Base-by-base conservation (phyloP, 2,113 vertebrate species). In the Oryzias woworae region DNA sequence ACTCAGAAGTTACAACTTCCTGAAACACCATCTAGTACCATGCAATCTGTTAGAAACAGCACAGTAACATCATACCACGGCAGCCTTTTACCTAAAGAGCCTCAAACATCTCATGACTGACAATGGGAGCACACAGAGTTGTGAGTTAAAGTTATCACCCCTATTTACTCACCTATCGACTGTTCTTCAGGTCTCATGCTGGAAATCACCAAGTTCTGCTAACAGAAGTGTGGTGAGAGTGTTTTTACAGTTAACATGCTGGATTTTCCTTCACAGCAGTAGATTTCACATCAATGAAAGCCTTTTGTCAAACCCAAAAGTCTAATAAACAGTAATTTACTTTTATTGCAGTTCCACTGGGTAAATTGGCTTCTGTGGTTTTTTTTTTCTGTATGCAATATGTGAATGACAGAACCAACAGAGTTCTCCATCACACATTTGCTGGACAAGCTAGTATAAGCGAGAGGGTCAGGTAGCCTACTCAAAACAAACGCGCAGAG, bases 141-240 rank as follows among this genome's bases (percentile, higher is more conserved):
- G 36, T 0, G 36, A 36, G 10, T 20, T 20, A 20, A 20, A 36
- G 3, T 45, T 17, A 63, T 44, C 47, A 51, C 50, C 13, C 4
- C 2, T 36, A 49, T 20, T 52, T 57, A 62, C 41, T 24, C 13
- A 52, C 23, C 60, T 63, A 54, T 64, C 15, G 4, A 12, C 36
- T 23, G 24, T 66, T 71, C 15, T 51, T 28, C 16, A 14, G 15
- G 43, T 18, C 48, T 20, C 23, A 68, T 49, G 61, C 41, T 14
- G 12, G 31, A 41, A 20, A 20, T 14, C 18, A 55, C 12, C 23
- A 45, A 60, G 31, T 60, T 66, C 53, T 82, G 69, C 69, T 57
- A 71, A 66, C 16, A 62, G 20, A 68, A 73, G 65, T 63, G 78
- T 63, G 60, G 62, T 73, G 44, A 77, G 47, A 66, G 66, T 52